Evolutionary conservation across 2,797 vertebrate genomes (phyloP).

Genomic region (Anniella stebbinsi): DNA sequence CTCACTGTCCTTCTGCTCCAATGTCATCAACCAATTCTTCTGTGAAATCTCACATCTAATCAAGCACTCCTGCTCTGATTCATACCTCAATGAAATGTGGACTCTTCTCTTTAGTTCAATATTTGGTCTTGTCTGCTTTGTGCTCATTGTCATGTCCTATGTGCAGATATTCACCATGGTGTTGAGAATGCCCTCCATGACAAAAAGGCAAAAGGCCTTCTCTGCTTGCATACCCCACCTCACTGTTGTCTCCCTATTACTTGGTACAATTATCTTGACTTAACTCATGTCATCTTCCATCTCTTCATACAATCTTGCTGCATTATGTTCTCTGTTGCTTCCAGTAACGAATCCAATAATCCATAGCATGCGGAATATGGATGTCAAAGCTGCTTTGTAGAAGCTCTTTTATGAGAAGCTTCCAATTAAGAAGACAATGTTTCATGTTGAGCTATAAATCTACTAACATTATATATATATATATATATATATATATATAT

Average conservation of each 20-base stretch:
- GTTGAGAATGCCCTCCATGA: constrained; percentile 19
- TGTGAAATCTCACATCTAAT: constrained; percentile 22
- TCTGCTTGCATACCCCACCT: constrained; percentile 34
- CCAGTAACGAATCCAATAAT: constrained; percentile 39
- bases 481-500: no score
- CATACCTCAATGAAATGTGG: constrained; percentile 13
- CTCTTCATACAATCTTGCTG: neutral
- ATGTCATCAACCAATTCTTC: constrained; percentile 1
- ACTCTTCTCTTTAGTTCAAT: constrained; percentile 2
- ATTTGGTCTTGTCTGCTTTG: constrained; percentile 16
- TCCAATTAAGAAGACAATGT: neutral
- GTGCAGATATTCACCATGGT: constrained; percentile 31
- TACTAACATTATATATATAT: no score
- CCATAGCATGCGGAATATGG: constrained; percentile 16
- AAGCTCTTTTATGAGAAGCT: neutral
- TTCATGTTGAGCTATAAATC: neutral
- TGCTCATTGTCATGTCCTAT: constrained; percentile 15
- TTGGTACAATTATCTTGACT: constrained; percentile 9
- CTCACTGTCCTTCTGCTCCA: neutral
- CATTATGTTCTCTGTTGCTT: constrained; percentile 18
- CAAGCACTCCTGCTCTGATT: constrained; percentile 11
- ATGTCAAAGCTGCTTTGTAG: constrained; percentile 4
- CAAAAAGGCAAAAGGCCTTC: constrained; percentile 23
- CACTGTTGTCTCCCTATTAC: constrained; percentile 9
- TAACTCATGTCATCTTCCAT: constrained; percentile 6